Evolutionary conservation across 2,113 vertebrate species (phyloP).

Genomic region (Chaetura pelagica): DNA sequence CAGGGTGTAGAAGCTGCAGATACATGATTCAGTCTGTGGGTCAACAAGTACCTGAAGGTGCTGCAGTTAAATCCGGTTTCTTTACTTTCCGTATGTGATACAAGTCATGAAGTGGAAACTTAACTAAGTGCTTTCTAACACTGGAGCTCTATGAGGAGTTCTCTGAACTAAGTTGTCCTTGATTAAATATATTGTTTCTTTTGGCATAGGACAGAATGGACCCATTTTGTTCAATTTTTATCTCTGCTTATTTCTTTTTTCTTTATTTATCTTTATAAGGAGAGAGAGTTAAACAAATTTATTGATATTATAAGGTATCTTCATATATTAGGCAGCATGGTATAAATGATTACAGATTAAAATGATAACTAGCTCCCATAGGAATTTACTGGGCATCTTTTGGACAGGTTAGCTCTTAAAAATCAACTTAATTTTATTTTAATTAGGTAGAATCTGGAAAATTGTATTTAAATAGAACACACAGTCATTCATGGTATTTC

Average conservation of each 20-base stretch:
- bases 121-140: not conserved
- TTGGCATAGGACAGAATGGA: not conserved
- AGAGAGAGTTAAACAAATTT: not conserved
- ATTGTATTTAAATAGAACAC: not conserved
- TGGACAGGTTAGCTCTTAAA: conserved; percentile 7
- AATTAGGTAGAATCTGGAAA: not conserved
- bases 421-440: not conserved
- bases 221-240: not conserved
- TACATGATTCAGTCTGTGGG: not conserved
- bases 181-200: not conserved
- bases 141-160: not conserved
- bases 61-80: not conserved
- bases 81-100: not conserved
- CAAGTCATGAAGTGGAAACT: not conserved
- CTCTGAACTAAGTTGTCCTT: not conserved
- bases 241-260: not conserved
- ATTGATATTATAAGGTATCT: not conserved
- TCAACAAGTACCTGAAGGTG: not conserved
- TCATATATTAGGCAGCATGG: not conserved
- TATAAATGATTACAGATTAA: not conserved
- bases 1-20: not conserved
- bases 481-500: not conserved
- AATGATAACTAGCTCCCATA: not conserved
- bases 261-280: not conserved
- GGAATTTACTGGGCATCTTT: not conserved